Evolutionary conservation across 1,140 invertebrate species (phyloP), one percentile per base, ranked within the genome.

Genomic region (Anoplolepis gracilipes): DNA sequence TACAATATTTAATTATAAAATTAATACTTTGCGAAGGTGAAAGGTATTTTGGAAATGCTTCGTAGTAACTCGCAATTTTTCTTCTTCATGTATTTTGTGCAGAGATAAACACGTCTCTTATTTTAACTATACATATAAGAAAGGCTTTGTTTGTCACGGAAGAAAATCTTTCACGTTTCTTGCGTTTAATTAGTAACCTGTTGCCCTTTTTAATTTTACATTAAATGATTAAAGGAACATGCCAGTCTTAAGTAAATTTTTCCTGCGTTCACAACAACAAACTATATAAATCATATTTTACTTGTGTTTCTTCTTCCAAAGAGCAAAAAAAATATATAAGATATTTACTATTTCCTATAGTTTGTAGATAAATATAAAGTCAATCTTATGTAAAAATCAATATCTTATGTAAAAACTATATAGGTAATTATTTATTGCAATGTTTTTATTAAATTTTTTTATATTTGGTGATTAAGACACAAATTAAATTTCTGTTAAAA

Each of bases 131-230:
- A n/a, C n/a, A 49, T 67, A 0, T 42, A 19, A 76, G 4, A 49
- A 53, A 28, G 11, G 13, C 13, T 13, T 22, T 55, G 25, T n/a
- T 57, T 69, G 39, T 69, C 46, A 42, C n/a, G 22, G 11, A 36
- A 36, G 5, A 25, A 39, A 39, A 39, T 57, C 36, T 69, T 55
- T 28, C 5, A 69, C 30, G 1, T 8, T 36, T 57, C 67, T 64
- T 11, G 5, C 0, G n/a, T 79, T 79, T 69, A 67, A 79, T 79
- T 69, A 79, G 2, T 69, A 36, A n/a, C n/a, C 11, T 55, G 28
- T 33, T 30, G 5, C 22, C 33, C 22, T 46, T 79, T 39, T 79
- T 79, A 55, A 53, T 69, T 55, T 79, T 55, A 10, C 33, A 36
- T 79, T 55, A 79, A 69, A 42, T 1, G 16, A 42, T 79, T 69